Base-by-base conservation (phyloP, 2,113 vertebrate genomes). In the Pitta sordida region DNA sequence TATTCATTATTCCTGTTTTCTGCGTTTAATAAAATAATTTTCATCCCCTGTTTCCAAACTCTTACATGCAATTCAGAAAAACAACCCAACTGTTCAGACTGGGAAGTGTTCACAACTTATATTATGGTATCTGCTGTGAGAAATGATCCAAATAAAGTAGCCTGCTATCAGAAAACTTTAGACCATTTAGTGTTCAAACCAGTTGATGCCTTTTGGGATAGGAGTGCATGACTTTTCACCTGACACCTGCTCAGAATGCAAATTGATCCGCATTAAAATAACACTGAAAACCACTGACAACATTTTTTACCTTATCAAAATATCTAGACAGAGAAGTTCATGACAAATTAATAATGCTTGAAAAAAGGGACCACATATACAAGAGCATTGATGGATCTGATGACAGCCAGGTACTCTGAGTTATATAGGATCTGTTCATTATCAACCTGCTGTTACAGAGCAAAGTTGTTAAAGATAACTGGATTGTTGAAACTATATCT, bases 101-200 rank as follows among this genome's bases (percentile, higher is more conserved):
- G 36, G 27, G 51, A 93, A 93, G 37, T 90, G 96, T 96, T 94
- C 55, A 36, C 39, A 32, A 74, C 70, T 94, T 91, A 60, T 91
- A 70, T 70, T 85, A 30, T 76, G 55, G 23, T 78, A 74, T 91
- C 82, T 95, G 82, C 55, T 88, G 9, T 70, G 48, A n/a, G 58
- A 83, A 95, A 88, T 88, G 53, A 86, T 71, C 51, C 70, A 92
- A 95, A 90, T 49, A 64, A 88, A 86, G 23, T 86, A 80, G 13
- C 20, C 20, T 75, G 12, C 36, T 75, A 41, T 78, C 39, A 90
- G 76, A 78, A 86, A 91, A 78, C 10, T 53, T 86, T 70, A 44
- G 15, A 3, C 18, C 75, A 11, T 90, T 83, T 78, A 85, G 5
- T n/a, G 68, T 83, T 84, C 58, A 75, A 64, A 75, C 4, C 27